Evolutionary conservation across 92 coral and sea anemone species (phyloP), one percentile per base, ranked within the genome.

Genomic region (Porites divaricata): DNA sequence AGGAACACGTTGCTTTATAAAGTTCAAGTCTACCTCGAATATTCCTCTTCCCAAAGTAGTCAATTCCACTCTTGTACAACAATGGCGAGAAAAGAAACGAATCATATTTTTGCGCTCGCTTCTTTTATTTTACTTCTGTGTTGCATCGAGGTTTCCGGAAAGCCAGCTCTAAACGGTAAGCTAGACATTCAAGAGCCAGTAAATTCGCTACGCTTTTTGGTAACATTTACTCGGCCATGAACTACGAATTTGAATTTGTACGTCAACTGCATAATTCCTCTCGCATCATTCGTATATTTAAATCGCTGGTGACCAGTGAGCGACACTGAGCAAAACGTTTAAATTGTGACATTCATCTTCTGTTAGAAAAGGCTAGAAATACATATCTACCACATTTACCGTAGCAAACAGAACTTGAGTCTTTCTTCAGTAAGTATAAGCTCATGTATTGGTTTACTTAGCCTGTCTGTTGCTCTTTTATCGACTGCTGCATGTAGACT

Each of bases 81-180:
- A 8, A 54, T 75, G 65, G 52, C 59, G 11, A 52, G 52, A 57
- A 73, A 50, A 35, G 21, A 19, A 69, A 35, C 22, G 12, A 13
- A 54, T 17, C 15, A 12, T 15, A 26, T 80, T 56, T 69, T 53
- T 4, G 26, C 57, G 62, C 52, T 69, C 14, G 25, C 24, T 16
- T 51, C 50, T 26, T 25, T 68, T 66, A 22, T 68, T 14, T 68
- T 17, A 21, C 56, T 80, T 28, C 48, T 68, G 51, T 53, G 65
- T 56, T 14, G 26, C 12, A 9, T 53, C 62, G 63, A 78, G 9
- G 85, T 56, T 6, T 58, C 22, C 25, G 86, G 61, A 41, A 81
- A 81, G 52, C 86, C 86, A 23, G 79, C 86, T 45, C 52, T 81
- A 11, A 81, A 81, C 78, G 86, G 86, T 81, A 81, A 59, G 86